These are phyloP conservation scores for Crotalus horridus DNA, from an alignment of 2,113 vertebrate genomes.

Conservation along the genomic window DNA sequence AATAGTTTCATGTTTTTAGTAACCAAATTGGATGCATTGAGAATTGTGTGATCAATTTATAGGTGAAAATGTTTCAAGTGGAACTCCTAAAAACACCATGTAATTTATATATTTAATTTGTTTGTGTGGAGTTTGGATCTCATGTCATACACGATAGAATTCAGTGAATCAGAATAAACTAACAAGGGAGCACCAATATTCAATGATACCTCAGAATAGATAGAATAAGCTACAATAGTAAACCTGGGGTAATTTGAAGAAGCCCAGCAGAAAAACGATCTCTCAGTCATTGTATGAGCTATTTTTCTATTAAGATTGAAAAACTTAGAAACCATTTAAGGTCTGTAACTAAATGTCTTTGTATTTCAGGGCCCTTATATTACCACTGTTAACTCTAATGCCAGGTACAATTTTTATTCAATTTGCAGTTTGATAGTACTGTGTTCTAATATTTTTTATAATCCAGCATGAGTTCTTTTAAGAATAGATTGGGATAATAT, in stretches of 20 bases:
- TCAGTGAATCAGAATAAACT: not conserved
- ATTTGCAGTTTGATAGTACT: not conserved
- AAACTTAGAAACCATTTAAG: not conserved
- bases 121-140: not conserved
- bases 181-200: not conserved
- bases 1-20: not conserved
- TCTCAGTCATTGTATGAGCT: not conserved
- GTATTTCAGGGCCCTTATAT: constrained; percentile 71
- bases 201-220: not conserved
- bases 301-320: not conserved
- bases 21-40: not conserved
- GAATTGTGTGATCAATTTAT: not conserved
- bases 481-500: not conserved
- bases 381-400: constrained; percentile 63
- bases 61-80: not conserved
- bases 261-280: not conserved
- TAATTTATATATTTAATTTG: not conserved
- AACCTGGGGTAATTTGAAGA: not conserved
- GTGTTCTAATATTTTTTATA: not conserved
- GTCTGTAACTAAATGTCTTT: constrained; percentile 40
- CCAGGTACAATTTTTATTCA: constrained; percentile 65
- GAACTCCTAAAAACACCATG: not conserved
- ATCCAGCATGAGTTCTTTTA: not conserved
- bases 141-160: not conserved
- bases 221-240: not conserved